These are phyloP conservation scores for Solen grandis DNA, from an alignment of 1,140 invertebrate species.

Conservation along the genomic window DNA sequence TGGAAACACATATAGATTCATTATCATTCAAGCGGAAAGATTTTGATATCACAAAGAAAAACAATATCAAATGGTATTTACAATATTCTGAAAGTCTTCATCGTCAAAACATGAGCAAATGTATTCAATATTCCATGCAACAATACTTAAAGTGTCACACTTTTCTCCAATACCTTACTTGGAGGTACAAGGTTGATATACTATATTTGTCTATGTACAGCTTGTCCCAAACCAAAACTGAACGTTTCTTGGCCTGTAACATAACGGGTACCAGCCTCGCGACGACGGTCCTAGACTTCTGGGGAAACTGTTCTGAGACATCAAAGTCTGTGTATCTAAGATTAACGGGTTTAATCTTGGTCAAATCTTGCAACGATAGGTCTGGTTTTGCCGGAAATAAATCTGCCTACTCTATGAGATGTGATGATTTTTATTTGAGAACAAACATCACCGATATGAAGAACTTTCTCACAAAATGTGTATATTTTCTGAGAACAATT, in stretches of 20 bases:
- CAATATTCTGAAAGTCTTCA: not conserved
- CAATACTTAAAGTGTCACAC: not conserved
- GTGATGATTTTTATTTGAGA: too few species aligned
- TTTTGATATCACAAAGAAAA: slow-evolving; percentile 9
- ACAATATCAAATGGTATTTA: not conserved
- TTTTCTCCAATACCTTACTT: slow-evolving; percentile 11
- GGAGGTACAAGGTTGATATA: not conserved
- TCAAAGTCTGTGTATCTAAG: too few species aligned
- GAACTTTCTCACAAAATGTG: too few species aligned
- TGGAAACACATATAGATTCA: slow-evolving; percentile 8
- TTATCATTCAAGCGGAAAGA: not conserved
- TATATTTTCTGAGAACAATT: too few species aligned
- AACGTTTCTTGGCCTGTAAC: slow-evolving; percentile 1
- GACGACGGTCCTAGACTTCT: slow-evolving; percentile 14
- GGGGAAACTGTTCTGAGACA: slow-evolving; percentile 16
- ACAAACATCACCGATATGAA: too few species aligned
- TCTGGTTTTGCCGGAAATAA: too few species aligned
- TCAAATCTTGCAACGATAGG: too few species aligned
- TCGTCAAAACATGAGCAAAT: slow-evolving; percentile 3
- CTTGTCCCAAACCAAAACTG: slow-evolving; percentile 25
- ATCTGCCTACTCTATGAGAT: too few species aligned
- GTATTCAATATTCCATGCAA: slow-evolving; percentile 1
- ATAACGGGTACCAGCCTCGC: slow-evolving; percentile 1
- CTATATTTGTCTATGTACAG: slow-evolving; percentile 39
- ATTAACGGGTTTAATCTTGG: too few species aligned